Conservation (phyloP, 2,888 invertebrate species). For the Ichneumoninae sp. region DNA sequence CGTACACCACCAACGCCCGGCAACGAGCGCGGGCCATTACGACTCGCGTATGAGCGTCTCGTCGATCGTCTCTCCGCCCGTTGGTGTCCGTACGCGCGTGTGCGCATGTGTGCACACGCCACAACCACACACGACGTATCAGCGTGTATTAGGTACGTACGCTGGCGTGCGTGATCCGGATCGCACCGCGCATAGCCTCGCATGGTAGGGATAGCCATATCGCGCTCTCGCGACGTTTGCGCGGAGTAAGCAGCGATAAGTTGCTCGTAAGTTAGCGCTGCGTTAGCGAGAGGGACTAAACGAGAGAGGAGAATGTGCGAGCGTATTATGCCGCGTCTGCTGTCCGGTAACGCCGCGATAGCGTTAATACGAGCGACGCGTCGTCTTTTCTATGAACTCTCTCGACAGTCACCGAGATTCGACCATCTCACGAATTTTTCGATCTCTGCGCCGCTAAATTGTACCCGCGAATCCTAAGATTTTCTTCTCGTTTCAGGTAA, state of each 20-base stretch:
- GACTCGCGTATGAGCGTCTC: conserved; percentile 49
- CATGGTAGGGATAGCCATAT: conserved; percentile 46
- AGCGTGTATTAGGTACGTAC: conserved; percentile 1
- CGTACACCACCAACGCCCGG: conserved; percentile 57
- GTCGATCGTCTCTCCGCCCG: conserved; percentile 53
- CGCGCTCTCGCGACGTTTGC: conserved; percentile 65
- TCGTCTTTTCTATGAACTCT: neutral
- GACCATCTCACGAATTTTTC: neutral
- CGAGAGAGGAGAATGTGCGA: conserved; percentile 6
- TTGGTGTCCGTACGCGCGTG: conserved; percentile 43
- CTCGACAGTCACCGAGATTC: neutral
- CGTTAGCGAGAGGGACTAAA: conserved; percentile 26
- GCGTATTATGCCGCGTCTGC: conserved; percentile 11
- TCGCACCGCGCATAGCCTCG: conserved; percentile 54
- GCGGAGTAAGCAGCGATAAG: conserved; percentile 68
- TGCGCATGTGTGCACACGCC: conserved; percentile 19
- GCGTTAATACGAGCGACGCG: conserved; percentile 14
- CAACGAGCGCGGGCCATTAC: conserved; percentile 60
- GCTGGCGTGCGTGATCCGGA: conserved; percentile 61
- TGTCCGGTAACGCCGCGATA: conserved; percentile 32
- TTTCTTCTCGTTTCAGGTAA: neutral
- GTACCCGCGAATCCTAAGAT: neutral
- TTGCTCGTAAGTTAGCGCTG: conserved; percentile 62
- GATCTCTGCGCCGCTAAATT: neutral
- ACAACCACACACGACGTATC: neutral